Conservation (phyloP, 2,797 vertebrate genomes). For the Potorous gilbertii region DNA sequence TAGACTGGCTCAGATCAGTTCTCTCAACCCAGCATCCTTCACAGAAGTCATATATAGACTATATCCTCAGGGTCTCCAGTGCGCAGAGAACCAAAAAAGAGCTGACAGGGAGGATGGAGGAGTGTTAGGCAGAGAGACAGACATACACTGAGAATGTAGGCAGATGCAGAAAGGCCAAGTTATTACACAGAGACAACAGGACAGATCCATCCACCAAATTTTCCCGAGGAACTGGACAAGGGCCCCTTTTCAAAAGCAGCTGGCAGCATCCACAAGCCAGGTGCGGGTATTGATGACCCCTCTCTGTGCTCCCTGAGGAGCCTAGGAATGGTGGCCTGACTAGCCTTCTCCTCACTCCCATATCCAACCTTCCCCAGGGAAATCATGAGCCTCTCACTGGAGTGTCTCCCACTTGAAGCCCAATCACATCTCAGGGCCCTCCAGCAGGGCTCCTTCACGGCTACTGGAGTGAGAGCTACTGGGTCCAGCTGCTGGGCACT, state of each 20-base stretch:
- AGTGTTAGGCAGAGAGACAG: background rate
- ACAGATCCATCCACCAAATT: background rate
- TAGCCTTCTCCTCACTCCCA: background rate
- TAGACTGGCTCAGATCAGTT: background rate
- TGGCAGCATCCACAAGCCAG: background rate
- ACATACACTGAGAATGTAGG: background rate
- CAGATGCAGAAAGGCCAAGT: background rate
- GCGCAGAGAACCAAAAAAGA: background rate
- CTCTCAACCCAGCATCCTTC: background rate
- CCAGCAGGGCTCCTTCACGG: conserved; percentile 34
- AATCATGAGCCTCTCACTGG: background rate
- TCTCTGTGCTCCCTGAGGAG: background rate
- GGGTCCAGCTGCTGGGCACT: background rate
- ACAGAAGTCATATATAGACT: background rate
- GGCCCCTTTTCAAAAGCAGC: too few relatives aligned
- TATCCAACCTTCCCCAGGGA: background rate
- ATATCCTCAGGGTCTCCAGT: background rate
- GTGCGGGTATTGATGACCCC: background rate
- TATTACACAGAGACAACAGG: background rate
- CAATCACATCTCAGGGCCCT: background rate
- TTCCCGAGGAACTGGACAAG: background rate
- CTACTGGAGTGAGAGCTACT: conserved; percentile 12
- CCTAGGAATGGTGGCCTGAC: too few relatives aligned
- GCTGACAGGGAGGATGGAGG: background rate
- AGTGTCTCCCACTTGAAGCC: background rate